These are phyloP conservation scores for Anguilla marmorata DNA, from an alignment of 2,797 vertebrate genomes.

Conservation along the genomic window DNA sequence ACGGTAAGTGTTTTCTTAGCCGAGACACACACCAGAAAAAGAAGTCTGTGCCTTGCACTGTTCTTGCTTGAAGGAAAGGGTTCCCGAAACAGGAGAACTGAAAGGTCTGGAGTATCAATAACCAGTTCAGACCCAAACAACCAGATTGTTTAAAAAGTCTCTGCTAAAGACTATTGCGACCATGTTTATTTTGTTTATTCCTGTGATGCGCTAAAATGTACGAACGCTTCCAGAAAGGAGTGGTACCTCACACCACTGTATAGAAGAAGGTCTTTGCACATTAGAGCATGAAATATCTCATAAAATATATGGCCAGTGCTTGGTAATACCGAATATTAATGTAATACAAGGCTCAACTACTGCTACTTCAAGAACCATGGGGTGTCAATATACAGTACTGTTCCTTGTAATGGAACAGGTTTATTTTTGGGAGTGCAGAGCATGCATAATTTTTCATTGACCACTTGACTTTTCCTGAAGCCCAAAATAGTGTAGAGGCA, in stretches of 20 bases:
- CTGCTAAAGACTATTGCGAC: no score
- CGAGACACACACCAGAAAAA: not conserved
- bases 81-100: no score
- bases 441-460: constrained; percentile 28
- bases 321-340: not conserved
- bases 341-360: not conserved
- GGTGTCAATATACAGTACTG: not conserved
- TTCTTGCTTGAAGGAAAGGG: no score
- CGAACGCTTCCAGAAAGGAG: not conserved
- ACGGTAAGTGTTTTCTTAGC: constrained; percentile 76
- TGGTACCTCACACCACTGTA: not conserved
- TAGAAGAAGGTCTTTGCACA: not conserved
- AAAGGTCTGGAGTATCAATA: no score
- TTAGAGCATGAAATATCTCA: not conserved
- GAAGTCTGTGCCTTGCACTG: not conserved
- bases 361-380: constrained; percentile 14
- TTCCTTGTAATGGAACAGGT: constrained; percentile 17
- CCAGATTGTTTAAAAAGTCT: no score
- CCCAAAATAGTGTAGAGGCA: constrained; percentile 33
- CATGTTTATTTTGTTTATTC: no score
- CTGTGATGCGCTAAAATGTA: no score
- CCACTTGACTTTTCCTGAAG: constrained; percentile 43
- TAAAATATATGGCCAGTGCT: not conserved
- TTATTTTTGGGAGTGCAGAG: constrained; percentile 9
- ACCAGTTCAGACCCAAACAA: no score